Evolutionary conservation across 23 tunicate genomes (phyloP).

Genomic region (Trididemnum clinides): DNA sequence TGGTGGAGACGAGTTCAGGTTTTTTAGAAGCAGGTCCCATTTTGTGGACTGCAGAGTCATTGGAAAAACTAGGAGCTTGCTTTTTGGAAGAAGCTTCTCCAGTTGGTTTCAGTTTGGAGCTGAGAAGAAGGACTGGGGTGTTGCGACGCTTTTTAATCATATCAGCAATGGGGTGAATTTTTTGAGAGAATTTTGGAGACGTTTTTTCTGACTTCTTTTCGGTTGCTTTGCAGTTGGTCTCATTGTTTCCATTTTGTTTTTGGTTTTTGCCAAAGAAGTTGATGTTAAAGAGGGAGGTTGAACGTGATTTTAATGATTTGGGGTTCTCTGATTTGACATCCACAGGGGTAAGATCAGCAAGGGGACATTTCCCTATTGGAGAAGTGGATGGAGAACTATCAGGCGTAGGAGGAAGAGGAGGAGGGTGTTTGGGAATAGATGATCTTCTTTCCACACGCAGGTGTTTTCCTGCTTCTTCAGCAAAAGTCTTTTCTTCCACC

Average conservation of each 20-base stretch:
- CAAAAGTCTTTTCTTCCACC: not conserved
- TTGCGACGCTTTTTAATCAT: not conserved
- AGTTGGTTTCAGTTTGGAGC: not conserved
- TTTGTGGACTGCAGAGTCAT: not conserved
- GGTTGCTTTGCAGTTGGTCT: not conserved
- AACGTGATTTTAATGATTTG: too few relatives aligned
- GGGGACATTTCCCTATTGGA: not conserved
- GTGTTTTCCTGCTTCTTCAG: not conserved
- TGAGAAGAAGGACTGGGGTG: not conserved
- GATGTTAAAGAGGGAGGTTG: not conserved
- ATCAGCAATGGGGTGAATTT: constrained; percentile 19
- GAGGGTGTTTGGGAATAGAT: not conserved
- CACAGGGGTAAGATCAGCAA: too few relatives aligned
- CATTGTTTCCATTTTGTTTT: not conserved
- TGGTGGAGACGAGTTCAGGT: not conserved
- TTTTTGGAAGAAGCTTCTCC: not conserved
- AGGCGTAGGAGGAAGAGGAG: not conserved
- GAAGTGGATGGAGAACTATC: not conserved
- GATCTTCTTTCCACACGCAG: not conserved
- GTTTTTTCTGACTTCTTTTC: not conserved
- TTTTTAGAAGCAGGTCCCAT: not conserved
- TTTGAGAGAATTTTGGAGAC: not conserved
- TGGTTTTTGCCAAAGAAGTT: not conserved
- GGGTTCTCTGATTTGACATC: not conserved
- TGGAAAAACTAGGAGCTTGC: not conserved